Evolutionary conservation across 2,797 vertebrate genomes (phyloP).

Genomic region (Phalloptychus januarius): DNA sequence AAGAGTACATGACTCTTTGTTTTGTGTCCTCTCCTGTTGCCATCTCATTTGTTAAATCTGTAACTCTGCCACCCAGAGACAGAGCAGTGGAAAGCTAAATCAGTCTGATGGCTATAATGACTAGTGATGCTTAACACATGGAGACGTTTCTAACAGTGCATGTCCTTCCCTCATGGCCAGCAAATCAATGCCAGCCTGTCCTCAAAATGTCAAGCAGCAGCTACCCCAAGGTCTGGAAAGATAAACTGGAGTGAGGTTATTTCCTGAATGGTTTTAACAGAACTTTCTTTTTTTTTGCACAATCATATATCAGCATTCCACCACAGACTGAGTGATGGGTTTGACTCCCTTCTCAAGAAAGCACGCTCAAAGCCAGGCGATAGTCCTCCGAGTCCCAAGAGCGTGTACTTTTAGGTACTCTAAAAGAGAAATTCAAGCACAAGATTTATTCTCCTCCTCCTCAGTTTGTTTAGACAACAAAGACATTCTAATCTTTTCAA

Average conservation of each 20-base stretch:
- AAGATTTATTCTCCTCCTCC: constrained; percentile 26
- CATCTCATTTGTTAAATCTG: constrained; percentile 42
- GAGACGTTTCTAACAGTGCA: constrained; percentile 59
- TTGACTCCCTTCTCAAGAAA: constrained; percentile 53
- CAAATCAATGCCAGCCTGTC: constrained; percentile 70
- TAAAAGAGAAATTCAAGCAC: too few relatives aligned
- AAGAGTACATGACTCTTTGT: neutral
- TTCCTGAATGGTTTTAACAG: constrained; percentile 65
- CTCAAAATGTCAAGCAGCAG: constrained; percentile 72
- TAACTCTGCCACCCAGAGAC: constrained; percentile 45
- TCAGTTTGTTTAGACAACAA: constrained; percentile 58
- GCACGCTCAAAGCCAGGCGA: constrained; percentile 38
- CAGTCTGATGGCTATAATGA: constrained; percentile 66
- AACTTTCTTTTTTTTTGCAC: constrained; percentile 25
- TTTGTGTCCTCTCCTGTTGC: constrained; percentile 29
- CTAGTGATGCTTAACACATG: constrained; percentile 66
- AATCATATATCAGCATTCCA: constrained; percentile 38
- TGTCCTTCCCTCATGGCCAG: constrained; percentile 52
- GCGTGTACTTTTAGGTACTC: constrained; percentile 17
- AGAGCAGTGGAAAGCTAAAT: constrained; percentile 51
- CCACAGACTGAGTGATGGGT: constrained; percentile 32
- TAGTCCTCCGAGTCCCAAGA: constrained; percentile 10
- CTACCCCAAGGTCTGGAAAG: constrained; percentile 49
- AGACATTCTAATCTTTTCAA: constrained; percentile 69
- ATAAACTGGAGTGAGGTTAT: constrained; percentile 55